Conservation (phyloP, 2,797 vertebrate species). For the Alfaro cultratus region DNA sequence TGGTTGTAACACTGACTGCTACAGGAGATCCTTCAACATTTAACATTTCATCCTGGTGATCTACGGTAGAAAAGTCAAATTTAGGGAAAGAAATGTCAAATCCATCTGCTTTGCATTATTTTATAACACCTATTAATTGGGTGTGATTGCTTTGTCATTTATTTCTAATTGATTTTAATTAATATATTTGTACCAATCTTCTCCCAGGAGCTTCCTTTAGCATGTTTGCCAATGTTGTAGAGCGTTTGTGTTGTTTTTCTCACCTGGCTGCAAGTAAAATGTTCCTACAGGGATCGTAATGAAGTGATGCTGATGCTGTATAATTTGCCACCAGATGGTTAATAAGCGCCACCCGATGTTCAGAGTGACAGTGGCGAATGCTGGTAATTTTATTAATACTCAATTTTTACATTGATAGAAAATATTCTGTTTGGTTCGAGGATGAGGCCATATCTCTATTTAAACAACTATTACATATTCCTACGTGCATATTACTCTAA, state of each 20-base stretch:
- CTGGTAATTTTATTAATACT: not conserved
- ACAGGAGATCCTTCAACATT: not conserved
- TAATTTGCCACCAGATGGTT: constrained; percentile 2
- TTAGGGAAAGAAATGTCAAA: not conserved
- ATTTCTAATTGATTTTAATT: not conserved
- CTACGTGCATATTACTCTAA: not conserved
- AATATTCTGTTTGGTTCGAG: not conserved
- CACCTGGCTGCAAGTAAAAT: not conserved
- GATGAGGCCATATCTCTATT: not conserved
- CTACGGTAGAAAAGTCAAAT: not conserved
- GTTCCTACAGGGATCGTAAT: not conserved
- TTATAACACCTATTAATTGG: not conserved
- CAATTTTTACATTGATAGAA: not conserved
- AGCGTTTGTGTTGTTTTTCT: not conserved
- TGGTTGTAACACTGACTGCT: not conserved
- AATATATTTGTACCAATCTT: not conserved
- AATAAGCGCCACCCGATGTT: not conserved
- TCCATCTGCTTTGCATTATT: not conserved
- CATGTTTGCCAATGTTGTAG: not conserved
- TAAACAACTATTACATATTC: not conserved
- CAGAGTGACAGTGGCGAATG: not conserved
- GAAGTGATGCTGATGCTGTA: not conserved
- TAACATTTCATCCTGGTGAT: not conserved
- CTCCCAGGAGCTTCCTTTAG: not conserved
- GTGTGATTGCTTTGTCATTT: not conserved